Percentiles rank a stretch among this genome's conserved stretches.
Evolutionary conservation across 2,113 vertebrate species (phyloP).

Genomic region (Oreotrochilus melanogaster): DNA sequence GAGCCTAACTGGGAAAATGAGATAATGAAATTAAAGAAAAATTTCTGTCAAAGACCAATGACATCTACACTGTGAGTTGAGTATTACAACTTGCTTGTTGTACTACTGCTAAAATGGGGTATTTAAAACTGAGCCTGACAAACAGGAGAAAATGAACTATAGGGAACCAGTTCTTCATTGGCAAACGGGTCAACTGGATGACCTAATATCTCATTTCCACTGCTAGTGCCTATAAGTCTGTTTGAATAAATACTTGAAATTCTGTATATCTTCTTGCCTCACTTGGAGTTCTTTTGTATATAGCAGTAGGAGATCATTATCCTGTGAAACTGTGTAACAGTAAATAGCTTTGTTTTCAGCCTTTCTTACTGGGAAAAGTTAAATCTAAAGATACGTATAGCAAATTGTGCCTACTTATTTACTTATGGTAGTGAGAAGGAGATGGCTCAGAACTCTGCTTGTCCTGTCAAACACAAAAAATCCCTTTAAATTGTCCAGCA

Average conservation of each 20-base stretch:
- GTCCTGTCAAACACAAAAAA: not conserved
- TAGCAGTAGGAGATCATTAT: not conserved
- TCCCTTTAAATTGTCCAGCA: not conserved
- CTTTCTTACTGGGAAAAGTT: not conserved
- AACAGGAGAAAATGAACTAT: not conserved
- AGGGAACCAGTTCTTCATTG: not conserved
- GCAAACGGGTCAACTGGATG: not conserved
- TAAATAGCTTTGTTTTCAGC: not conserved
- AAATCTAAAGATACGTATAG: not conserved
- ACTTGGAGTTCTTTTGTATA: not conserved
- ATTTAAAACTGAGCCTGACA: not conserved
- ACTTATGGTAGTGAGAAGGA: not conserved
- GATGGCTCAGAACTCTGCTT: not conserved
- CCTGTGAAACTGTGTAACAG: not conserved
- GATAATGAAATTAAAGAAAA: not conserved
- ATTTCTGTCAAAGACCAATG: not conserved
- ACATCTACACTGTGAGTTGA: not conserved
- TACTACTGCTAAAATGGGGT: not conserved
- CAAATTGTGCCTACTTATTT: not conserved
- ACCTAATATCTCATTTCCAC: not conserved
- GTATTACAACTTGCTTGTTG: not conserved
- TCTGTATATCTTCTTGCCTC: not conserved
- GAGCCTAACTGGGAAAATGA: not conserved
- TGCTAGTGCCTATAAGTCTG: not conserved
- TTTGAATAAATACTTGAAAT: constrained; percentile 20